Evolutionary conservation across 2,113 vertebrate species (phyloP), one percentile per base, ranked within the genome.

Genomic region (Laticauda colubrina): DNA sequence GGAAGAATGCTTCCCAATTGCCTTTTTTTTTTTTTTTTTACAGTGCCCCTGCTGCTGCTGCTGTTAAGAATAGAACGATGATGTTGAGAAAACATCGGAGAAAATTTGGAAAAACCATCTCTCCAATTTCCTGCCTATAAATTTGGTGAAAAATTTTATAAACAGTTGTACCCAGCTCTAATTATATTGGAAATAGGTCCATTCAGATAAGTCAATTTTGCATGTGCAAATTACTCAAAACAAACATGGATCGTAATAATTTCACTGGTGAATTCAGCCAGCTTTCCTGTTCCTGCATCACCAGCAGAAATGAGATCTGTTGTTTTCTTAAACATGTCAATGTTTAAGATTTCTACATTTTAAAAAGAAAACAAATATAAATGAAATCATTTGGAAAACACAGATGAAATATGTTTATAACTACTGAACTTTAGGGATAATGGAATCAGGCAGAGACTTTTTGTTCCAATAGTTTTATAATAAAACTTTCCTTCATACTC

Each of bases 401-500:
- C 21, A 23, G 75, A 48, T 91, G 23, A 59, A 91, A 81, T 88
- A 85, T 51, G 45, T 51, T 88, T 53, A 53, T 89, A 89, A 89
- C 69, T 23, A 34, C 53, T 88, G 59, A 88, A 18, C 39, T 34
- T 91, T 85, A 59, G 29, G 86, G 88, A 10, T 85, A 61, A 85
- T 85, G 69, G 59, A 85, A 39, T 85, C 54, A 51, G 23, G 64
- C 18, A 89, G 20, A 53, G 43, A 23, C 53, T 59, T 89, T 89
- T 93, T 61, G 59, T 90, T 89, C 51, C 5, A 85, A 88, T 93
- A 93, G 92, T 94, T 93, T 95, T 26, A 93, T 0, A 1, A 43
- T 64, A 93, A 94, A 0, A 93, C 6, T 61, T 95, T 93, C 14
- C 2, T 95, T 23, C 34, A 51, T 45, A 94, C 94, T 93, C 20